A percentile compares a stretch with the other conserved stretches of the same genome.
Evolutionary conservation across 2,113 vertebrate species (phyloP).

Genomic region (Oncorhynchus tshawytscha): DNA sequence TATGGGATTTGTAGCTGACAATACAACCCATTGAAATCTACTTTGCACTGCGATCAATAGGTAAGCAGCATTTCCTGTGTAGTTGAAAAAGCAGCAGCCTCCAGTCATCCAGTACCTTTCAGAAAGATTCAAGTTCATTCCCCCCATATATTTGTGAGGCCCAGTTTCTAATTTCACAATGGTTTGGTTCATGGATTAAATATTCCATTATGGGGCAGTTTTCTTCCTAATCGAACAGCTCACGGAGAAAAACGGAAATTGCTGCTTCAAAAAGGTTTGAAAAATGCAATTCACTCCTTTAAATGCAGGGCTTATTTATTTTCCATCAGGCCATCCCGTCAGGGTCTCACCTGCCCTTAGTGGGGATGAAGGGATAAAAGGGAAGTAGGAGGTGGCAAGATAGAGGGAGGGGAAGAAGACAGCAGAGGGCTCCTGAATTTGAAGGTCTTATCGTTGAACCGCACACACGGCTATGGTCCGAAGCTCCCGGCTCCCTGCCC

Average conservation of each 20-base stretch:
- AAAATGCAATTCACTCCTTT: constrained; percentile 43
- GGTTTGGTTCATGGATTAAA: constrained; percentile 59
- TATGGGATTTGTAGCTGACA: constrained; percentile 30
- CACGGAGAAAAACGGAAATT: constrained; percentile 32
- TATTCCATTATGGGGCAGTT: constrained; percentile 47
- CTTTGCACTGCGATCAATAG: constrained; percentile 32
- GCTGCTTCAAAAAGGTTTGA: constrained; percentile 23
- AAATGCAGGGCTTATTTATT: constrained; percentile 48
- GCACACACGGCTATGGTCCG: constrained; percentile 28
- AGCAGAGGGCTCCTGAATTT: constrained; percentile 23
- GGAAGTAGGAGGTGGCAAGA: constrained; percentile 39
- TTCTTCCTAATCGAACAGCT: constrained; percentile 30
- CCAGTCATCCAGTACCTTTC: neutral
- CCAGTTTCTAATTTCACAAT: constrained; percentile 50
- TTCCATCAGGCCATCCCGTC: constrained; percentile 45
- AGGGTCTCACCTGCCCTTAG: constrained; percentile 34
- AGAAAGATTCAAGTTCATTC: constrained; percentile 7
- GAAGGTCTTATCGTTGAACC: constrained; percentile 51
- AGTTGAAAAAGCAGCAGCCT: neutral
- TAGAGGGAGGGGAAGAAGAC: neutral
- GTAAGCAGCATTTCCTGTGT: constrained; percentile 15
- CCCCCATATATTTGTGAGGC: constrained; percentile 5
- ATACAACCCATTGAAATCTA: constrained; percentile 28
- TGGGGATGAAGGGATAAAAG: constrained; percentile 32
- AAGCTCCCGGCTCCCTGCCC: constrained; percentile 14